Evolutionary conservation across 2,888 invertebrate genomes (phyloP).

Genomic region (Nebria salina): DNA sequence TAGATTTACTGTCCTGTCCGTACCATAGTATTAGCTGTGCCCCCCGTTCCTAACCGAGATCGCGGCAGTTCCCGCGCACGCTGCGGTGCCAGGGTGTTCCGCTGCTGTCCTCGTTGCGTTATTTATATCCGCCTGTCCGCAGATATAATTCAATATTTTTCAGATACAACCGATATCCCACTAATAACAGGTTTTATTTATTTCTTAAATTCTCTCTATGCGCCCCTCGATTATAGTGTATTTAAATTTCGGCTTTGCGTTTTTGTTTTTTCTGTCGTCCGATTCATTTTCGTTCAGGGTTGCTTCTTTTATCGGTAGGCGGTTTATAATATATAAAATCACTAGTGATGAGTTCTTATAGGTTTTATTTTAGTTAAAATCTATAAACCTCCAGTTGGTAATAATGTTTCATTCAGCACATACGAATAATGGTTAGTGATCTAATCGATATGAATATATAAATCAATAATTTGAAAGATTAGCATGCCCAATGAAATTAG

Average conservation of each 20-base stretch:
- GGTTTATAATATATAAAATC: slow-evolving; percentile 12
- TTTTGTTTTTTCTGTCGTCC: slow-evolving; percentile 7
- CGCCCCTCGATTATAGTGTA: slow-evolving; percentile 16
- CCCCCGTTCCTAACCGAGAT: slow-evolving; percentile 10
- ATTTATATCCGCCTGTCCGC: slow-evolving; percentile 39
- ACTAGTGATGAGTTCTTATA: background rate
- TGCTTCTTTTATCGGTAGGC: background rate
- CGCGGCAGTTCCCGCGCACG: background rate
- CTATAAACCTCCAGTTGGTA: slow-evolving; percentile 2
- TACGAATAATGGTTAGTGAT: background rate
- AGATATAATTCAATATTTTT: slow-evolving; percentile 46
- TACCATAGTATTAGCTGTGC: slow-evolving; percentile 25
- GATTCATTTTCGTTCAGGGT: background rate
- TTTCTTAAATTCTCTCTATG: slow-evolving; percentile 41
- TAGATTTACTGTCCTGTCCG: slow-evolving; percentile 35
- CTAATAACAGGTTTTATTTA: slow-evolving; percentile 46
- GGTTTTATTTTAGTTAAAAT: slow-evolving; percentile 8
- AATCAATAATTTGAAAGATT: background rate
- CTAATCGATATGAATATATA: background rate
- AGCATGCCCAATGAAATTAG: background rate
- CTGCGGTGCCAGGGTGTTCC: slow-evolving; percentile 24
- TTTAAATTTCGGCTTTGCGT: slow-evolving; percentile 18
- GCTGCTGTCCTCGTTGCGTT: slow-evolving; percentile 28
- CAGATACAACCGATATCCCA: slow-evolving; percentile 41
- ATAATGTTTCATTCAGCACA: background rate